Evolutionary conservation across 1,140 invertebrate genomes (phyloP).

Genomic region (Camponotus vicinus): DNA sequence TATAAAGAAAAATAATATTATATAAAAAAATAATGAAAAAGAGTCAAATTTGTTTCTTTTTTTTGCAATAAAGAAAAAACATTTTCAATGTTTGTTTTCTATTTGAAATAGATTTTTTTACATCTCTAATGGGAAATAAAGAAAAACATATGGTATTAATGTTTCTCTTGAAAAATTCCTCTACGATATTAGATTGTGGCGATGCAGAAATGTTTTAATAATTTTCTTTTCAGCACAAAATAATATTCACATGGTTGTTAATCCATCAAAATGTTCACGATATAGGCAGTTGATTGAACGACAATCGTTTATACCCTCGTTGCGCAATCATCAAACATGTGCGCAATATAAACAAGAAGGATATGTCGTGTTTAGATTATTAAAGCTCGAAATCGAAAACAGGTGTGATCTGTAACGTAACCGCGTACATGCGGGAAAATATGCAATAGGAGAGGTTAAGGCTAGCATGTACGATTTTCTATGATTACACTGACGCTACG

Average conservation of each 20-base stretch:
- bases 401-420: constrained; percentile 64
- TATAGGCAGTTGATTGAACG: background rate
- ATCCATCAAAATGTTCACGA: background rate
- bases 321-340: constrained; percentile 50
- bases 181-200: background rate
- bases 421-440: constrained; percentile 17
- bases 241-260: background rate
- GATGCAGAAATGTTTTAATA: background rate
- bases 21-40: too few species aligned
- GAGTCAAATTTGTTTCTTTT: too few species aligned
- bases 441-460: background rate
- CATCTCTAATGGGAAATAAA: too few species aligned
- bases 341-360: constrained; percentile 38
- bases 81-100: too few species aligned
- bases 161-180: too few species aligned
- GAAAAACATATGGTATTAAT: too few species aligned
- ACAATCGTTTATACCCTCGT: constrained; percentile 33
- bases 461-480: constrained; percentile 11
- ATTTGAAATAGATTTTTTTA: too few species aligned
- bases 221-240: background rate
- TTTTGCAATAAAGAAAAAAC: too few species aligned
- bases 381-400: constrained; percentile 67
- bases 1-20: too few species aligned
- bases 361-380: constrained; percentile 70
- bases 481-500: background rate